phyloP scores from a whole-genome alignment of 2,113 vertebrate species.

The Piaya cayana region DNA sequence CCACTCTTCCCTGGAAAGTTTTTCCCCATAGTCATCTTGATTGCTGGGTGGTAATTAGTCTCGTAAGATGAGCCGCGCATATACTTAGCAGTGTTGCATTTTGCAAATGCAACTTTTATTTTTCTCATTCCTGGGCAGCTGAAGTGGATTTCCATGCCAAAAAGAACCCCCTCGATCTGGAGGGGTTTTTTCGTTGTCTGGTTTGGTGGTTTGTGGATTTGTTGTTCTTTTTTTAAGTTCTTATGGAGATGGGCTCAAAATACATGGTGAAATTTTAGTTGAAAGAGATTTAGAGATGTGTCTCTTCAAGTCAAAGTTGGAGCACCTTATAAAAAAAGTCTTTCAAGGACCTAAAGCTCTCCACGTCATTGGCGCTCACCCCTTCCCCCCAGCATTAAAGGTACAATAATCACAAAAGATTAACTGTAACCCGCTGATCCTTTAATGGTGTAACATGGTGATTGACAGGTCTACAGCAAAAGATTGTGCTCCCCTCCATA shows the following conservation, averaged over 20 bases:
- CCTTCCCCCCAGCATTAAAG: neutral
- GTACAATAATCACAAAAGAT: neutral
- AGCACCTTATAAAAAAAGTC: neutral
- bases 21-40: neutral
- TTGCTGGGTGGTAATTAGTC: neutral
- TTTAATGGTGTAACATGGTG: neutral
- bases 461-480: neutral
- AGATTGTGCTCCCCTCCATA: neutral
- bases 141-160: neutral
- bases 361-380: accelerated
- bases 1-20: no score
- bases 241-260: neutral
- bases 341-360: neutral
- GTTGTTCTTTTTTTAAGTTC: neutral
- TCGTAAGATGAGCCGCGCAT: neutral
- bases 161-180: neutral
- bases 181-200: neutral
- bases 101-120: accelerated
- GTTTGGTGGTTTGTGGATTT: neutral
- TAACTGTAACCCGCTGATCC: neutral
- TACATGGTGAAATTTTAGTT: accelerated
- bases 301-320: neutral
- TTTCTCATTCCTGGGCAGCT: neutral
- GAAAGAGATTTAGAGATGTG: accelerated
- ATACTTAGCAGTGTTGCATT: neutral